Conservation (phyloP, 23 tunicate species). For the Styela plicata region DNA sequence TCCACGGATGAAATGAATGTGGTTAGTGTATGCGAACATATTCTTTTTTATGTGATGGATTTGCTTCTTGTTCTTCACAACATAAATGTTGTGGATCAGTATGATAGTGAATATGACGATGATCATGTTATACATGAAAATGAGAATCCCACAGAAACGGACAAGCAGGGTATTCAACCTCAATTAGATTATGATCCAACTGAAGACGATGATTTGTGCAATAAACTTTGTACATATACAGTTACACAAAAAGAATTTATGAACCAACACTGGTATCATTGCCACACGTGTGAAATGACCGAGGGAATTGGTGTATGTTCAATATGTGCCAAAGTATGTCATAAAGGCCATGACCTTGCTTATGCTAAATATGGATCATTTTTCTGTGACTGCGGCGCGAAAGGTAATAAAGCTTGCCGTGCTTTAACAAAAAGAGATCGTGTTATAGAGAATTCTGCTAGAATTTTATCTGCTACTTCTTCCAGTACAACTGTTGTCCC, state of each 20-base stretch:
- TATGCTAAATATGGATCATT: slow-evolving; percentile 95
- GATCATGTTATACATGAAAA: slow-evolving; percentile 17
- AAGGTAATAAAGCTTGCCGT: slow-evolving; percentile 84
- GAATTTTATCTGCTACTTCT: not conserved
- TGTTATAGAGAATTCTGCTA: not conserved
- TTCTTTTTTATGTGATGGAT: slow-evolving; percentile 23
- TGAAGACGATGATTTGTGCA: slow-evolving; percentile 74
- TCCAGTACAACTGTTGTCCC: not conserved
- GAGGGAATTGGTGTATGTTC: slow-evolving; percentile 97
- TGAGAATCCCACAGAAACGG: slow-evolving; percentile 32
- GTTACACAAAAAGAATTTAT: slow-evolving; percentile 90
- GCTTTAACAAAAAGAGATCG: slow-evolving; percentile 30
- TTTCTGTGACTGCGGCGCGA: slow-evolving; percentile 99
- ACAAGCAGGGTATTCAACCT: slow-evolving; percentile 18
- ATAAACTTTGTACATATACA: slow-evolving; percentile 93
- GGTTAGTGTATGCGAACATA: slow-evolving; percentile 21
- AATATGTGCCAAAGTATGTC: slow-evolving; percentile 94
- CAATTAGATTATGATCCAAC: slow-evolving; percentile 25
- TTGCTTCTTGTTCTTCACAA: slow-evolving; percentile 25
- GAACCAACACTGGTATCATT: slow-evolving; percentile 99
- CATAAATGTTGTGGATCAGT: not conserved
- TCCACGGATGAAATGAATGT: slow-evolving; percentile 21
- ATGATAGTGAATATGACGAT: slow-evolving; percentile 2
- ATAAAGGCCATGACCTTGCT: slow-evolving; percentile 74
- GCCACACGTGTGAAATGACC: slow-evolving; percentile 94